phyloP scores from a whole-genome alignment of 2,888 invertebrate species.

The Dasysyrphus albostriatus region DNA sequence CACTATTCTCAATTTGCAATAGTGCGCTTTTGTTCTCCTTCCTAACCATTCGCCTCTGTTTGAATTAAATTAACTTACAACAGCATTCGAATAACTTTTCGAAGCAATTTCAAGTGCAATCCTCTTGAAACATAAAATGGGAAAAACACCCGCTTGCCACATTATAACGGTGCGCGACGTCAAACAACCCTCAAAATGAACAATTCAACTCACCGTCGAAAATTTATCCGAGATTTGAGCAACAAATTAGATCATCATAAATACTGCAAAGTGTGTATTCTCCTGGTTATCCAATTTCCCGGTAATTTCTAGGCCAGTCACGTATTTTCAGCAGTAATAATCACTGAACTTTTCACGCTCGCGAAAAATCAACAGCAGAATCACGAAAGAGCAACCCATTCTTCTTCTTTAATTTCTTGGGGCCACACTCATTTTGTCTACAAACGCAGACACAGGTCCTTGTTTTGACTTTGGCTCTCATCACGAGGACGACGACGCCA shows the following conservation, averaged over 20 bases:
- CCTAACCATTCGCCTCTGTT: slow-evolving; percentile 30
- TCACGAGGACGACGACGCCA: background rate
- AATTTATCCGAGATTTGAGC: slow-evolving; percentile 75
- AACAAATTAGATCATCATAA: slow-evolving; percentile 77
- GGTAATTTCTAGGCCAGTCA: slow-evolving; percentile 83
- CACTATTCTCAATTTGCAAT: slow-evolving; percentile 41
- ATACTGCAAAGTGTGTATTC: slow-evolving; percentile 67
- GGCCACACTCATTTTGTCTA: slow-evolving; percentile 48
- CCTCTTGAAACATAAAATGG: background rate
- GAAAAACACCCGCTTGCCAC: background rate
- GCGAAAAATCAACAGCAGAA: slow-evolving; percentile 67
- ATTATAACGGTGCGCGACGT: too few relatives aligned
- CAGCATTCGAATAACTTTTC: slow-evolving; percentile 50
- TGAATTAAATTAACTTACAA: slow-evolving; percentile 59
- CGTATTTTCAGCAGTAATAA: slow-evolving; percentile 83
- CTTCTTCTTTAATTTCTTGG: slow-evolving; percentile 19
- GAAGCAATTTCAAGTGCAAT: slow-evolving; percentile 53
- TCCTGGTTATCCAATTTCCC: slow-evolving; percentile 78
- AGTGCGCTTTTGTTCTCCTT: slow-evolving; percentile 1
- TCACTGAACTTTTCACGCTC: slow-evolving; percentile 82
- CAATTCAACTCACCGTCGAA: slow-evolving; percentile 51
- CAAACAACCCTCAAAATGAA: slow-evolving; percentile 52
- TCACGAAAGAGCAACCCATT: slow-evolving; percentile 4
- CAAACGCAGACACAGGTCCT: slow-evolving; percentile 49
- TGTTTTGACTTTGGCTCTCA: slow-evolving; percentile 62